A percentile compares a stretch with the other conserved stretches of the same genome.
Evolutionary conservation across 2,888 invertebrate genomes (phyloP).

Genomic region (Polietes domitor): DNA sequence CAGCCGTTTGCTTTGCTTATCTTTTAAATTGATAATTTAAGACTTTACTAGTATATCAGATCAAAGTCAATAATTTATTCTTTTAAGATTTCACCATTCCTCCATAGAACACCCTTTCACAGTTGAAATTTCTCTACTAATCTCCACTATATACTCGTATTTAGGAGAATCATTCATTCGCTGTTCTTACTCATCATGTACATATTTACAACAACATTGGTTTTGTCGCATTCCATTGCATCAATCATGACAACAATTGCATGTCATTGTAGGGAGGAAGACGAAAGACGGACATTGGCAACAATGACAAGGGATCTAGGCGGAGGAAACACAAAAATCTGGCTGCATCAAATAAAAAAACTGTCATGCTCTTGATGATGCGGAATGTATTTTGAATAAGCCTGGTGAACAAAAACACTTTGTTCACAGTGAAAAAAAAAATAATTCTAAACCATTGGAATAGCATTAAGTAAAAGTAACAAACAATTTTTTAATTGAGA

Average conservation of each 20-base stretch:
- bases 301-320: constrained; percentile 18
- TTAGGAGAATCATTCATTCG: too few species aligned
- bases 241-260: constrained; percentile 64
- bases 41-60: too few species aligned
- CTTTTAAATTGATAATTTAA: too few species aligned
- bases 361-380: not conserved
- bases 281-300: constrained; percentile 2
- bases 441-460: not conserved
- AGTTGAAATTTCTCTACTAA: too few species aligned
- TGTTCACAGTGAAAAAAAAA: not conserved
- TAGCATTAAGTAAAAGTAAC: not conserved
- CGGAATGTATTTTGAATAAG: not conserved
- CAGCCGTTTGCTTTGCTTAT: too few species aligned
- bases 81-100: too few species aligned
- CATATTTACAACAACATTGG: too few species aligned
- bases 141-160: too few species aligned
- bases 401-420: not conserved
- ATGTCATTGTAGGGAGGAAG: constrained; percentile 45
- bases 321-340: not conserved
- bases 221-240: constrained; percentile 41
- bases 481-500: constrained; percentile 73
- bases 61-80: too few species aligned
- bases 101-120: too few species aligned
- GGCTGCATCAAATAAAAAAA: not conserved
- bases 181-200: too few species aligned